These are phyloP conservation scores for Ambastaia sidthimunki DNA, from an alignment of 2,797 vertebrate genomes.

Conservation along the genomic window DNA sequence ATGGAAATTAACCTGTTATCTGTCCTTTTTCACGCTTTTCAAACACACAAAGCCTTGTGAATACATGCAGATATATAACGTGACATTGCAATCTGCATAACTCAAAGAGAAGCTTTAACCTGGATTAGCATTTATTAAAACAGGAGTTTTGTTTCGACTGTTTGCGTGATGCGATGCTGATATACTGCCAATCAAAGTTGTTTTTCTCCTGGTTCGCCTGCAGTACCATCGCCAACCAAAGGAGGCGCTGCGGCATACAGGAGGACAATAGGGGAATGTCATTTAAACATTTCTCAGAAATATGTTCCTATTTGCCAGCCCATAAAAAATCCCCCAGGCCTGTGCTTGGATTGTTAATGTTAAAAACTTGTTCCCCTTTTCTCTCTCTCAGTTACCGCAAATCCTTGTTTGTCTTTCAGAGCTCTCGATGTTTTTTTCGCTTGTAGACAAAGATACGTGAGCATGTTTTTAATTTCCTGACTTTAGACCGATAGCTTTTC, in stretches of 20 bases:
- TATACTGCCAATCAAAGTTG: slow-evolving; percentile 96
- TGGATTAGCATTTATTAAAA: not conserved
- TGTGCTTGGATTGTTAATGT: not conserved
- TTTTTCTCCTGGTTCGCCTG: slow-evolving; percentile 87
- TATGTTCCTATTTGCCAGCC: slow-evolving; percentile 41
- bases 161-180: slow-evolving; percentile 77
- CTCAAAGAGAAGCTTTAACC: not conserved
- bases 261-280: slow-evolving; percentile 78
- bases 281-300: slow-evolving; percentile 48
- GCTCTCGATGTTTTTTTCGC: not conserved
- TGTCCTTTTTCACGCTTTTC: not conserved
- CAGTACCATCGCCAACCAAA: slow-evolving; percentile 65
- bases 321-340: slow-evolving; percentile 10
- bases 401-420: not conserved
- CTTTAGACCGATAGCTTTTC: not conserved
- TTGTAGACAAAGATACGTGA: not conserved
- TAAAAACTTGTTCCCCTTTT: not conserved
- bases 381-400: not conserved
- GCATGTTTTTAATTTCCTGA: not conserved
- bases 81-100: not conserved
- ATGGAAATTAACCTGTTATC: not conserved
- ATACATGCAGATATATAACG: not conserved
- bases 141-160: slow-evolving; percentile 35
- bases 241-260: slow-evolving; percentile 73
- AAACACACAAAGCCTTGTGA: slow-evolving; percentile 14